Evolutionary conservation across 2,797 vertebrate genomes (phyloP).

Genomic region (Allobates femoralis): DNA sequence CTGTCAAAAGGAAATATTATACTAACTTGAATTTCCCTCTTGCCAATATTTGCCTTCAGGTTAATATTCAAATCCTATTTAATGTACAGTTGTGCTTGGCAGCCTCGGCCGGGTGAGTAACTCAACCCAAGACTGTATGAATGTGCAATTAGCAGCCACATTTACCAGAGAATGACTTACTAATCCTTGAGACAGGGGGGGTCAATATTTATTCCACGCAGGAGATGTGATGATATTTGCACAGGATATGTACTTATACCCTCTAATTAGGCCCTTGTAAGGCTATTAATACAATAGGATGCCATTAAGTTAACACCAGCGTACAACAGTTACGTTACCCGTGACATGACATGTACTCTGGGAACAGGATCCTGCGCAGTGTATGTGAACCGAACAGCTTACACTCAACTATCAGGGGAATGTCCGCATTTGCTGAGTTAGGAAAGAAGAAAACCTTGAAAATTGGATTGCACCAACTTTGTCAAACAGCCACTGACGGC

Average conservation of each 20-base stretch:
- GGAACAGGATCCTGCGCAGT: neutral
- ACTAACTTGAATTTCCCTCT: constrained; percentile 57
- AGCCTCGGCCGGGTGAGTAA: constrained; percentile 42
- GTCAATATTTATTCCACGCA: constrained; percentile 62
- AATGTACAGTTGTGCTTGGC: constrained; percentile 63
- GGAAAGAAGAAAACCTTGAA: too few species aligned
- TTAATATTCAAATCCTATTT: constrained; percentile 65
- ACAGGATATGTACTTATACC: constrained; percentile 63
- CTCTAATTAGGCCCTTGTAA: constrained; percentile 64
- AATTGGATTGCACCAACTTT: too few species aligned
- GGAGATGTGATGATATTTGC: constrained; percentile 63
- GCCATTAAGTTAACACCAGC: constrained; percentile 51
- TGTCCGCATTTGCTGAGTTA: neutral
- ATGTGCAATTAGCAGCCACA: constrained; percentile 62
- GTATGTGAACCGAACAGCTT: constrained; percentile 13
- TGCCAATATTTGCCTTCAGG: constrained; percentile 63
- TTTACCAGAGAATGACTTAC: constrained; percentile 60
- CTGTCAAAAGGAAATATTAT: constrained; percentile 60
- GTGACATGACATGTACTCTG: constrained; percentile 30
- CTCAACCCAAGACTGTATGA: constrained; percentile 58
- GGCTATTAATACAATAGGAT: constrained; percentile 61
- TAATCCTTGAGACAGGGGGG: constrained; percentile 59
- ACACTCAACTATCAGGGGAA: neutral
- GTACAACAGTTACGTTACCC: constrained; percentile 28
- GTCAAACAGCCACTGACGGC: too few species aligned